These are phyloP conservation scores for Ameiurus melas DNA, from an alignment of 2,113 vertebrate species.

Conservation along the genomic window DNA sequence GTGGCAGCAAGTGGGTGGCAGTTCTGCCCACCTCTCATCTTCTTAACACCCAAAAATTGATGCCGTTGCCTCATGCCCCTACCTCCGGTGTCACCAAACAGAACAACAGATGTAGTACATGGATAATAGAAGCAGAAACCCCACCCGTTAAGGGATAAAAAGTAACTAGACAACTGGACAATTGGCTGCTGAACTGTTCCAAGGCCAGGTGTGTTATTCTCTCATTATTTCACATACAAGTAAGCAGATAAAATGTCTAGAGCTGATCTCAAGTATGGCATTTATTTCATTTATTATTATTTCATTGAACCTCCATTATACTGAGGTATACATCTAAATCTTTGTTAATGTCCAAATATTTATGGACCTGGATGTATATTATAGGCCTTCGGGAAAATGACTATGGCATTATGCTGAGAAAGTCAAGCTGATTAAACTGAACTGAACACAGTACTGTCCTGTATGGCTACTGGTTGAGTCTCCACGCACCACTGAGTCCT, in stretches of 20 bases:
- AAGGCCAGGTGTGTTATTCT: neutral
- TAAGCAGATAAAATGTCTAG: neutral
- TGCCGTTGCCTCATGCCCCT: neutral
- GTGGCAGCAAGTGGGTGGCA: neutral
- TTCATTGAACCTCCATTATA: neutral
- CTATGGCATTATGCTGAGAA: neutral
- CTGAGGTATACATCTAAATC: neutral
- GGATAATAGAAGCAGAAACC: neutral
- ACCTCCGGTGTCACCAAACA: neutral
- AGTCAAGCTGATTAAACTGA: conserved; percentile 3
- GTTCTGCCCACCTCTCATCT: neutral
- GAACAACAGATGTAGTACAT: neutral
- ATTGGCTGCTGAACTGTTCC: no score
- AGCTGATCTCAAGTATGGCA: neutral
- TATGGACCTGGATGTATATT: neutral
- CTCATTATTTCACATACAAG: neutral
- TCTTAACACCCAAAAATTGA: neutral
- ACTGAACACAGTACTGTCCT: conserved; percentile 30
- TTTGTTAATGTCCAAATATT: neutral
- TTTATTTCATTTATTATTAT: neutral
- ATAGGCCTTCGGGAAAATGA: neutral
- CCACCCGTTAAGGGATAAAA: neutral
- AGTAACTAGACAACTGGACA: no score
- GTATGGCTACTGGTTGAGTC: neutral
- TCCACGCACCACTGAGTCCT: conserved; percentile 8